Evolutionary conservation across 2,888 invertebrate species (phyloP), one percentile per base, ranked within the genome.

Genomic region (Parnassius apollo): DNA sequence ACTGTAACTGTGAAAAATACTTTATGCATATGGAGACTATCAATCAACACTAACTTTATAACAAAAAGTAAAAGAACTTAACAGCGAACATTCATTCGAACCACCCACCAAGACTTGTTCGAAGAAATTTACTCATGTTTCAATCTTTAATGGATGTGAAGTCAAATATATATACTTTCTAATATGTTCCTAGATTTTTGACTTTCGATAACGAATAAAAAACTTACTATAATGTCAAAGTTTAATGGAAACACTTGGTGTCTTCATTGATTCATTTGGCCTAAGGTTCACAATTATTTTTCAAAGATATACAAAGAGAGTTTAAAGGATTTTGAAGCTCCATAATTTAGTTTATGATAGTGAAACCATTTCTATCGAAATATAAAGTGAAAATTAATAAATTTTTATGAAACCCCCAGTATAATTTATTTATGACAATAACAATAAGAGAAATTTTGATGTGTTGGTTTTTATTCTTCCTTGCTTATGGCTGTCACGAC

Each of bases 371-470:
- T 53, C 2, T 12, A 52, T 22, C 25, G 8, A 3, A 54, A 42
- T 42, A 9, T 42, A 9, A 8, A 53, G 3, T 35, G 46, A 12
- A 46, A 53, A 35, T 51, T 25, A 61, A 61, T 60, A 60, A n/a
- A 55, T 60, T 55, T 55, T 54, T 59, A 13, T 42, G 35, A 12
- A 3, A n/a, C 13, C 13, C 44, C 13, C 46, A 3, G 46, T 46
- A 46, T 46, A n/a, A 12, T 46, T 12, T 35, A 35, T 35, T 18
- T 12, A 49, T 4, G 13, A 49, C 49, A 13, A 49, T 50, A 57
- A 62, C 57, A 61, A 61, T 62, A 57, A 57, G 12, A 45, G 12
- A 10, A 50, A 52, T 57, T 45, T 44, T n/a, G 52, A 57, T 61
- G 9, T 51, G 51, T 13, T 51, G 49, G 49, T 49, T 49, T 57